Evolutionary conservation across 2,888 invertebrate species (phyloP).

Genomic region (Megamerina dolium): DNA sequence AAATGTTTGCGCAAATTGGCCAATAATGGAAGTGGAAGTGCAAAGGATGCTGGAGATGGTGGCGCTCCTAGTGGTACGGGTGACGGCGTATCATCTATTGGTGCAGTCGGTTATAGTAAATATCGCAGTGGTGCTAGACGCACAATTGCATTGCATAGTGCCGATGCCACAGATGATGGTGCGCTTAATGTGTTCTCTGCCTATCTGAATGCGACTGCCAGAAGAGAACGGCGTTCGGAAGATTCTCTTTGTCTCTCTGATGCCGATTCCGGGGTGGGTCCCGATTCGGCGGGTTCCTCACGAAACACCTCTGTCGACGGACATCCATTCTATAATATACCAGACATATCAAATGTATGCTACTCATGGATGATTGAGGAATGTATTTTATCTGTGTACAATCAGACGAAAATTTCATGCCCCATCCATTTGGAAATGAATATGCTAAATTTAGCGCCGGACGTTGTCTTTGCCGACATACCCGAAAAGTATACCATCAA

Average conservation of each 20-base stretch:
- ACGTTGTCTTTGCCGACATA: constrained; percentile 87
- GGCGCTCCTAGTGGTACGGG: constrained; percentile 14
- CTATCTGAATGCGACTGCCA: constrained; percentile 37
- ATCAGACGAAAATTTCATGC: constrained; percentile 65
- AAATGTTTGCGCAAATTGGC: constrained; percentile 62
- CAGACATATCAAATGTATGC: constrained; percentile 48
- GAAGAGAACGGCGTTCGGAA: constrained; percentile 36
- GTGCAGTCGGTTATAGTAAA: constrained; percentile 8
- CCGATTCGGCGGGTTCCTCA: constrained; percentile 73
- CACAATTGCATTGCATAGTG: constrained; percentile 28
- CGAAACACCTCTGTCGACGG: constrained; percentile 80
- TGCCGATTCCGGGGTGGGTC: constrained; percentile 82
- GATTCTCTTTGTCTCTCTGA: constrained; percentile 71
- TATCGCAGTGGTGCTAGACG: constrained; percentile 11
- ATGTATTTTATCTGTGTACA: constrained; percentile 84
- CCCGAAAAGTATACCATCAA: constrained; percentile 74
- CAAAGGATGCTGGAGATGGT: constrained; percentile 23
- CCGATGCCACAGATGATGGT: constrained; percentile 35
- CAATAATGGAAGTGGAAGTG: constrained; percentile 24
- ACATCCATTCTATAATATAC: constrained; percentile 52
- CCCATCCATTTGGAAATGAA: constrained; percentile 72
- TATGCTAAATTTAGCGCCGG: constrained; percentile 81
- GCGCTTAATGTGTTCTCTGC: constrained; percentile 39
- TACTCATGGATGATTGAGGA: constrained; percentile 93
- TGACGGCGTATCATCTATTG: too few relatives aligned